Evolutionary conservation across 2,113 vertebrate genomes (phyloP).

Genomic region (Nothocercus nigrocapillus): DNA sequence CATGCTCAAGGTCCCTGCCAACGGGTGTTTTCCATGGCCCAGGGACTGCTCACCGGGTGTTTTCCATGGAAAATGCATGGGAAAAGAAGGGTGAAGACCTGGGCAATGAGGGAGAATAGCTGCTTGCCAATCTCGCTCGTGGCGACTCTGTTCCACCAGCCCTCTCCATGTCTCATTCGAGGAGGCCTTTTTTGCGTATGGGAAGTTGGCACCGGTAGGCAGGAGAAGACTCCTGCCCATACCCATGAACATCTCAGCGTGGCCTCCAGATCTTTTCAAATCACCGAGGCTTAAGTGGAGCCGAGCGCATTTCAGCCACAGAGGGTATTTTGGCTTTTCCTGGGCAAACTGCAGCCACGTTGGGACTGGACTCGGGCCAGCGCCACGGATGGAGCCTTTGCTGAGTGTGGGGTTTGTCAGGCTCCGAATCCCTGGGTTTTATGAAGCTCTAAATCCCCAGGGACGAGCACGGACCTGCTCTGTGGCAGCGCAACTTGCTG

Average conservation of each 20-base stretch:
- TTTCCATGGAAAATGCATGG: fast-evolving
- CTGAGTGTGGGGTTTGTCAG: fast-evolving
- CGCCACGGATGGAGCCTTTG: fast-evolving
- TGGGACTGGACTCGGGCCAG: fast-evolving
- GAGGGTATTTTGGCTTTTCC: not conserved
- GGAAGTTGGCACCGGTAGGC: not conserved
- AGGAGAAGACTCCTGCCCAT: not conserved
- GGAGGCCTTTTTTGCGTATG: not conserved
- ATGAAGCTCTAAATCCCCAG: not conserved
- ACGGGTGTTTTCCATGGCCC: not conserved
- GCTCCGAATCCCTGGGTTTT: not conserved
- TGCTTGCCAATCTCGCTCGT: not conserved
- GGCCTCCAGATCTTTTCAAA: not conserved
- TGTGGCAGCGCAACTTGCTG: not conserved
- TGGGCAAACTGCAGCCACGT: fast-evolving
- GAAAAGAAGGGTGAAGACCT: not conserved
- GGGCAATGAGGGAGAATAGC: not conserved
- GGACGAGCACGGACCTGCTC: fast-evolving
- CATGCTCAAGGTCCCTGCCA: fast-evolving
- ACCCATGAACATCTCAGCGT: fast-evolving
- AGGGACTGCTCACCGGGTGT: too few relatives aligned
- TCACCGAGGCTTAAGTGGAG: not conserved
- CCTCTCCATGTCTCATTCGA: too few relatives aligned
- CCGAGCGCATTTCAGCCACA: not conserved
- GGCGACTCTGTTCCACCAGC: fast-evolving